Conservation (phyloP, 2,888 invertebrate genomes). For the Ferdinandea cuprea region DNA sequence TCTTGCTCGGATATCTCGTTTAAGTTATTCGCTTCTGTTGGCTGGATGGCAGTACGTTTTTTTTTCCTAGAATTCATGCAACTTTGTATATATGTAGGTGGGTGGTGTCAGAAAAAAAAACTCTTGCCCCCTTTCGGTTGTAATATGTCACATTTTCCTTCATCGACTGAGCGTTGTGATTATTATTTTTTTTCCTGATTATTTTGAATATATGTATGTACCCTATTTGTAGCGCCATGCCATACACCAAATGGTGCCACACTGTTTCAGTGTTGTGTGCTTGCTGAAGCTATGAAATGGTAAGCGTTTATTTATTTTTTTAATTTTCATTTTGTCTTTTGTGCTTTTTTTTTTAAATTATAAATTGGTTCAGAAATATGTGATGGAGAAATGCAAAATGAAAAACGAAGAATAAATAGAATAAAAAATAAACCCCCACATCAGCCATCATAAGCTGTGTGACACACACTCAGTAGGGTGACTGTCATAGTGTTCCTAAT, state of each 20-base stretch:
- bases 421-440: slow-evolving; percentile 1
- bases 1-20: slow-evolving; percentile 13
- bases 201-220: slow-evolving; percentile 23
- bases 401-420: slow-evolving; percentile 13
- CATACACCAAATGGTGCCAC: slow-evolving; percentile 55
- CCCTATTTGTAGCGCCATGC: slow-evolving; percentile 51
- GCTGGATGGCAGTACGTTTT: not conserved
- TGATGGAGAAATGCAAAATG: slow-evolving; percentile 22
- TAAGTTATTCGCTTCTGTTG: slow-evolving; percentile 20
- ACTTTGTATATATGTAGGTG: slow-evolving; percentile 16
- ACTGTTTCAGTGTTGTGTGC: slow-evolving; percentile 25
- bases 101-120: slow-evolving; percentile 15
- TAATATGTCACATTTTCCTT: slow-evolving; percentile 53
- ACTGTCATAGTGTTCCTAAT: slow-evolving; percentile 28
- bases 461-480: slow-evolving; percentile 5
- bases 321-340: slow-evolving; percentile 7
- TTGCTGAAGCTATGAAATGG: slow-evolving; percentile 41
- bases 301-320: slow-evolving; percentile 36
- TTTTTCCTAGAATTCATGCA: slow-evolving; percentile 22
- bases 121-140: slow-evolving; percentile 24
- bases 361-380: slow-evolving; percentile 6
- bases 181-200: slow-evolving; percentile 46
- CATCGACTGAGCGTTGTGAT: not conserved
- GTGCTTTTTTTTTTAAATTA: not conserved
- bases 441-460: slow-evolving; percentile 45